A percentile compares a stretch with the other conserved stretches of the same genome.
These are phyloP conservation scores for Cheilosia urbana DNA, from an alignment of 2,888 invertebrate genomes.

Conservation along the genomic window DNA sequence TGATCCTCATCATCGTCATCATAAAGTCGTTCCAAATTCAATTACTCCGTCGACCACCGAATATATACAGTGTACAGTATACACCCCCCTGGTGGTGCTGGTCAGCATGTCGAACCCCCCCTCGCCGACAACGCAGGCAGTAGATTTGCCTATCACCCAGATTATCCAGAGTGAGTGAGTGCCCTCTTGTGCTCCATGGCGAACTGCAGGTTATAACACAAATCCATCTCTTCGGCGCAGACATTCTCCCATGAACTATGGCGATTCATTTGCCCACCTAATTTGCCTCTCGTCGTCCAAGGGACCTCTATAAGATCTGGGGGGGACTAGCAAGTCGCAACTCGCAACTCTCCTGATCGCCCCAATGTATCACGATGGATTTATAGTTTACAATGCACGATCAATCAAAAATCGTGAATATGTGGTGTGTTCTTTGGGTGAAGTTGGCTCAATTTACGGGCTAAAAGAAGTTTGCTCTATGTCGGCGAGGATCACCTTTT, in stretches of 20 bases:
- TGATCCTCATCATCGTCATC: conserved; percentile 65
- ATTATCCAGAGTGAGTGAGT: conserved; percentile 51
- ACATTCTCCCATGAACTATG: conserved; percentile 71
- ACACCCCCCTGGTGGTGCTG: conserved; percentile 9
- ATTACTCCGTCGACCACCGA: conserved; percentile 50
- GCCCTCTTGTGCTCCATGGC: conserved; percentile 55
- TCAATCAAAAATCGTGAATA: conserved; percentile 84
- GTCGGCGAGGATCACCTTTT: conserved; percentile 12
- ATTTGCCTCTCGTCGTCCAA: conserved; percentile 56
- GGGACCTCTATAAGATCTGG: conserved; percentile 1
- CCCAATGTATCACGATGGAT: conserved; percentile 84
- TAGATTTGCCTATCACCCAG: conserved; percentile 57
- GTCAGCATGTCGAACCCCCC: conserved; percentile 57
- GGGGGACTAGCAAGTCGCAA: conserved; percentile 23
- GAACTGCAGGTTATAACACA: conserved; percentile 68
- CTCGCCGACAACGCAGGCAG: conserved; percentile 6
- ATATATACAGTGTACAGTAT: not conserved
- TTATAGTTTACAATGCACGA: conserved; percentile 84
- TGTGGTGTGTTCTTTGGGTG: conserved; percentile 76
- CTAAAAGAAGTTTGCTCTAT: conserved; percentile 27
- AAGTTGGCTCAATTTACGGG: conserved; percentile 60
- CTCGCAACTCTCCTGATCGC: conserved; percentile 82
- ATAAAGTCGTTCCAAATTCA: conserved; percentile 65
- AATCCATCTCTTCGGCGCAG: conserved; percentile 56
- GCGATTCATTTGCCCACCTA: conserved; percentile 62